Base-by-base conservation (phyloP, 2,797 vertebrate species). In the Mormyrus hasselquistii region DNA sequence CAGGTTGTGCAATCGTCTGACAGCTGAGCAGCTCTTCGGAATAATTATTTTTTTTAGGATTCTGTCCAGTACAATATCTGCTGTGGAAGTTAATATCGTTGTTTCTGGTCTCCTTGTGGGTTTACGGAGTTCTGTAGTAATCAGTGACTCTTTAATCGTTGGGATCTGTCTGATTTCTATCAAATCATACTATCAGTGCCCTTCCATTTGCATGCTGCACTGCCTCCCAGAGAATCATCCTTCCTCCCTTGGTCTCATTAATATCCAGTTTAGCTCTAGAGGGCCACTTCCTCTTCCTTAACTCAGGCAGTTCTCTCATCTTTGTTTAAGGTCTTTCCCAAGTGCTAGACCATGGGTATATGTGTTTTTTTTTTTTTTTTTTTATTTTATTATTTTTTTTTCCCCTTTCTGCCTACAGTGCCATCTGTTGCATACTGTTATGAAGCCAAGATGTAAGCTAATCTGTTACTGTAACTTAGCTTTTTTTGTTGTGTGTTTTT, bases 341-440 rank as follows among this genome's bases (percentile, higher is more conserved):
- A 93, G 94, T 93, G 92, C 92, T 93, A 93, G 93, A 91, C 92
- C 88, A 90, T 92, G 92, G 91, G 94, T 92, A n/a, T 79, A 90
- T 92, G 92, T 84, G 5, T 84, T 10, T 53, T 50, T 10, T 55
- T 57, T 57, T 55, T 1, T 52, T 55, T 65, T 65, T 69, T 69
- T 69, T 14, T n/a, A n/a, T n/a, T n/a, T n/a, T n/a, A n/a, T n/a
- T n/a, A n/a, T 1, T 52, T 55, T 65, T 65, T 69, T 69, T 69
- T 14, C 25, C 16, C 41, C 16, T 16, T 57, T 57, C 89, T 62
- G 88, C 93, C 90, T 92, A 84, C 94, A 94, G 95, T 97, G 95
- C 95, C 95, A 95, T 96, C 95, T 91, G 92, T 95, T 93, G 90
- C 90, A 86, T 93, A 91, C 89, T 92, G 91, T 94, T 92, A 92